These are phyloP conservation scores for Bucco capensis DNA, from an alignment of 2,113 vertebrate genomes.

Conservation along the genomic window DNA sequence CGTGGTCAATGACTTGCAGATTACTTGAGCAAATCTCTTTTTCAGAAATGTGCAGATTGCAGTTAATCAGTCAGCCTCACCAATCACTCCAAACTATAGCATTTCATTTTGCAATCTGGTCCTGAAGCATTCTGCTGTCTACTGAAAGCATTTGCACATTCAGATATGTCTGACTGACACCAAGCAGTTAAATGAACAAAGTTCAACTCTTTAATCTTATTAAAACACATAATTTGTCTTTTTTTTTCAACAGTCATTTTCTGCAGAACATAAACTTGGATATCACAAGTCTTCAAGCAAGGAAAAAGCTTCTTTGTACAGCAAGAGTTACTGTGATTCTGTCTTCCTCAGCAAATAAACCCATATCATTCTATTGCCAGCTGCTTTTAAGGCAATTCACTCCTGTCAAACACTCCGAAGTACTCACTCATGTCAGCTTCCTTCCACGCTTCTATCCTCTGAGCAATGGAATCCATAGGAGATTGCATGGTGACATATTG, in stretches of 20 bases:
- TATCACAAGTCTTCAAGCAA: not conserved
- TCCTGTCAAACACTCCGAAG: not conserved
- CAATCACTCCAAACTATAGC: not conserved
- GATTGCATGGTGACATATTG: rapidly evolving
- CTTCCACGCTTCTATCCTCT: not conserved
- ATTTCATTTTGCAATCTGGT: not conserved
- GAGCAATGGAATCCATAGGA: not conserved
- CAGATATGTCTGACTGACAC: not conserved
- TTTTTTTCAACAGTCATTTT: not conserved
- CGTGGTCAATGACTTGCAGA: not conserved
- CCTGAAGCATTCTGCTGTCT: not conserved
- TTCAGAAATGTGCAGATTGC: not conserved
- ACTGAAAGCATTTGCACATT: not conserved
- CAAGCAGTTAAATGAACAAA: not conserved
- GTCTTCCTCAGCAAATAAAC: not conserved
- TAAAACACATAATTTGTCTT: not conserved
- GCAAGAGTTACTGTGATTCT: not conserved
- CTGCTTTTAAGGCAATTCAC: not conserved
- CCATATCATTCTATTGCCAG: not conserved
- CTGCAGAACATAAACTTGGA: not conserved
- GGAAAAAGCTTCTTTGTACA: not conserved
- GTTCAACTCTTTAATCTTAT: not conserved
- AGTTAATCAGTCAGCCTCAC: not conserved
- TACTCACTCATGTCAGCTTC: not conserved
- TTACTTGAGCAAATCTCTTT: not conserved